Conservation (phyloP, 2,888 invertebrate genomes). For the Podotricha telesiphe region DNA sequence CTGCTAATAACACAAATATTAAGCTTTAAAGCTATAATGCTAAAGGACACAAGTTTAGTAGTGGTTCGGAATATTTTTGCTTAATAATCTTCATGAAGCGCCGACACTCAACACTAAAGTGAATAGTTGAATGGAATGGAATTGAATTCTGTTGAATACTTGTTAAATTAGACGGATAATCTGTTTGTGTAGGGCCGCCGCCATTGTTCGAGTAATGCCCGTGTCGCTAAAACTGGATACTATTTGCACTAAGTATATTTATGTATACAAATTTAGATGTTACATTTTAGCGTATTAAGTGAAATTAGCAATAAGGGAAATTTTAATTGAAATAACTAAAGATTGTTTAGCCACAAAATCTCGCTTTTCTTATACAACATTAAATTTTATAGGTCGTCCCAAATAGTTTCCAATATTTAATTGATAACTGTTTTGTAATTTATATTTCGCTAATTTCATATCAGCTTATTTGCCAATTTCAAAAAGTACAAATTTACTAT, state of each 20-base stretch:
- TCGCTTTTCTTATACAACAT: no score
- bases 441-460: neutral
- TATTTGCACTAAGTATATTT: slow-evolving; percentile 35
- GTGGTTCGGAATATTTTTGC: neutral
- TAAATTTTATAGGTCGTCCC: no score
- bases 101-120: slow-evolving; percentile 65
- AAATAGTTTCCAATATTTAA: no score
- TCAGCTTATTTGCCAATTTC: neutral
- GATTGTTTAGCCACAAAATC: no score
- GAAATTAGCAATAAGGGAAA: neutral
- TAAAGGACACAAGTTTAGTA: slow-evolving; percentile 2
- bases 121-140: slow-evolving; percentile 49
- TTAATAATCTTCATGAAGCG: slow-evolving; percentile 48
- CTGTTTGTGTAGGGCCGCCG: slow-evolving; percentile 59
- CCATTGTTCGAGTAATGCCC: slow-evolving; percentile 44
- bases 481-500: neutral
- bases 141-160: slow-evolving; percentile 58
- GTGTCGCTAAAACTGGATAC: slow-evolving; percentile 57
- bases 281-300: neutral
- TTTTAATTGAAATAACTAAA: no score
- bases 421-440: neutral
- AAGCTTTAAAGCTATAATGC: neutral
- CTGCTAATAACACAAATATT: neutral
- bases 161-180: slow-evolving; percentile 70
- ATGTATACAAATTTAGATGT: neutral